Conservation (phyloP, 2,113 vertebrate species). For the Callipepla californica region DNA sequence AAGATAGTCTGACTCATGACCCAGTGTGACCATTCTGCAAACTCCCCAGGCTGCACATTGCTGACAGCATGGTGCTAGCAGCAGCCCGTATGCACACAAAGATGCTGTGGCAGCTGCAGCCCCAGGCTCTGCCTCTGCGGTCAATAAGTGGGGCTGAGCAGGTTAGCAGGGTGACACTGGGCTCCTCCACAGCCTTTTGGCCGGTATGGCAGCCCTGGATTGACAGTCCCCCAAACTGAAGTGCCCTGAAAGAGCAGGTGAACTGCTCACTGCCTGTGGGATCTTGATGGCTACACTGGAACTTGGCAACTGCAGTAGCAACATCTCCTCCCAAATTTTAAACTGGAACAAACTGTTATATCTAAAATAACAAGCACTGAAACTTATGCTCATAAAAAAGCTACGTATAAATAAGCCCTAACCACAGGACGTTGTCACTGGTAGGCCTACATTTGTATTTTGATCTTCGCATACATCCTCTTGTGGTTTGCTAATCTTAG, state of each 20-base stretch:
- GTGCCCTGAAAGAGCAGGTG: fast-evolving
- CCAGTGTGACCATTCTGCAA: fast-evolving
- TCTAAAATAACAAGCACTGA: background rate
- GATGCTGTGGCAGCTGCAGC: background rate
- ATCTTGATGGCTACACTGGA: background rate
- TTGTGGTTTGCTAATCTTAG: constrained; percentile 12
- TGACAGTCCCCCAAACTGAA: background rate
- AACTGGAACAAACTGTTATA: background rate
- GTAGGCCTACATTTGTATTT: background rate
- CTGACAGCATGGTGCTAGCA: fast-evolving
- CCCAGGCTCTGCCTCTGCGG: background rate
- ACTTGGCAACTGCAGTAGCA: background rate
- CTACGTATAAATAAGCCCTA: background rate
- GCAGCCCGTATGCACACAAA: background rate
- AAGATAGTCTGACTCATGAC: background rate
- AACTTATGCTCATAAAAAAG: background rate
- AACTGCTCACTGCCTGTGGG: fast-evolving
- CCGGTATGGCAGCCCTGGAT: fast-evolving
- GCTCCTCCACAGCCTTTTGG: background rate
- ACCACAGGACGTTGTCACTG: background rate
- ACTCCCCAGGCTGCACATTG: fast-evolving
- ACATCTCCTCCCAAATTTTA: background rate
- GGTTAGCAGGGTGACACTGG: too few species aligned
- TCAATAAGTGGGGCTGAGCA: background rate
- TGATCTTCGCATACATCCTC: background rate